Conservation (phyloP, 1,140 invertebrate genomes). For the Drosophila parabipectinata region DNA sequence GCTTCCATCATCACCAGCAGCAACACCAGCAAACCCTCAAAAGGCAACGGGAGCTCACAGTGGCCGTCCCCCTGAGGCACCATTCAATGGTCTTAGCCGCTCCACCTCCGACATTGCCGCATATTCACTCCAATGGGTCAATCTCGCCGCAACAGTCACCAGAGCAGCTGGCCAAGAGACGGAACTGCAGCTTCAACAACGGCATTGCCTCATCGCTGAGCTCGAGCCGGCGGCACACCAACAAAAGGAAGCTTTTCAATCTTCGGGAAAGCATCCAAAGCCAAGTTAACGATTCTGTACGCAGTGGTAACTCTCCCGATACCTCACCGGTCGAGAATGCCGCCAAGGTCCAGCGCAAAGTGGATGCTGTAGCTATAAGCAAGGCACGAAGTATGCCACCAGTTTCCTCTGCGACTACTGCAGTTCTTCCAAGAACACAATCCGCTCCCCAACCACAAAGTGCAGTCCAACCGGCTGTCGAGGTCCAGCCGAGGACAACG, state of each 20-base stretch:
- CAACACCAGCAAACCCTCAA: constrained; percentile 38
- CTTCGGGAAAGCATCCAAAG: constrained; percentile 26
- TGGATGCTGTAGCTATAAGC: constrained; percentile 26
- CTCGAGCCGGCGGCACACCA: constrained; percentile 63
- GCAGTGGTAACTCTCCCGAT: constrained; percentile 41
- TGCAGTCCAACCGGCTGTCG: neutral
- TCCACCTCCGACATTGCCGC: constrained; percentile 7
- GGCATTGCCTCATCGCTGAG: constrained; percentile 80
- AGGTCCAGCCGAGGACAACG: neutral
- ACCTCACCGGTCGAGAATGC: constrained; percentile 47
- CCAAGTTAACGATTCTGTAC: constrained; percentile 2
- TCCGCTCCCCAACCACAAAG: constrained; percentile 45
- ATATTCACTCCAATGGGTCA: constrained; percentile 26
- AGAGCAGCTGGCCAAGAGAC: constrained; percentile 69
- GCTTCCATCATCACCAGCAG: constrained; percentile 6
- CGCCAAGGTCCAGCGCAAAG: constrained; percentile 67
- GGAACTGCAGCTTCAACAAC: constrained; percentile 75
- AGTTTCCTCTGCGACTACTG: constrained; percentile 31
- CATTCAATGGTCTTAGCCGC: neutral
- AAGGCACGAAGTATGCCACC: constrained; percentile 58
- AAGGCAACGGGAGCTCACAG: constrained; percentile 38
- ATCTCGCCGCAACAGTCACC: constrained; percentile 54
- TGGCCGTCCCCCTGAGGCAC: constrained; percentile 36
- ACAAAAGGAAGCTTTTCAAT: constrained; percentile 69
- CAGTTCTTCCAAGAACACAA: constrained; percentile 27